Evolutionary conservation across 1,140 invertebrate genomes (phyloP).

Genomic region (Diorhabda sublineata): DNA sequence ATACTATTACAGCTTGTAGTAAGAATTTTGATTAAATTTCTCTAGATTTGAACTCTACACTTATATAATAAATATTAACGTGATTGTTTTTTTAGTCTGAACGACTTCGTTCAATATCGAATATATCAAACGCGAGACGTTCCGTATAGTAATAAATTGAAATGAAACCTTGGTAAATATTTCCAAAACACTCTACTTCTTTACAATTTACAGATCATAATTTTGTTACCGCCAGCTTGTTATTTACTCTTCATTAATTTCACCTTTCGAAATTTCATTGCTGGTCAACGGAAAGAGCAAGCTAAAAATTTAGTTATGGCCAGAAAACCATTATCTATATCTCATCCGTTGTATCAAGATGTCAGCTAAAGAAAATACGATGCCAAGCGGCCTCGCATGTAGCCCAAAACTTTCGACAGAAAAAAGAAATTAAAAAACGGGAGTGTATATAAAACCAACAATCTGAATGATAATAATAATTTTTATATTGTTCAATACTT

Average conservation of each 20-base stretch:
- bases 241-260: conserved; percentile 3
- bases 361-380: conserved; percentile 41
- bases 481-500: too few relatives aligned
- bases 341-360: conserved; percentile 40
- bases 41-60: too few relatives aligned
- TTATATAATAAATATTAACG: too few relatives aligned
- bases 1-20: too few relatives aligned
- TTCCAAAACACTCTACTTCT: not conserved
- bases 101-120: too few relatives aligned
- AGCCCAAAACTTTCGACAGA: conserved; percentile 25
- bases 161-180: not conserved
- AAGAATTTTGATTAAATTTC: too few relatives aligned
- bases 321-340: conserved; percentile 20
- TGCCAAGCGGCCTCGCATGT: conserved; percentile 28
- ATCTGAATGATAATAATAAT: too few relatives aligned
- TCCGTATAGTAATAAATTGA: too few relatives aligned
- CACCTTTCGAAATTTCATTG: not conserved
- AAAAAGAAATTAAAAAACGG: conserved; percentile 30
- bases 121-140: too few relatives aligned
- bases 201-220: not conserved
- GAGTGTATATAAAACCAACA: not conserved
- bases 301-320: conserved; percentile 19
- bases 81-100: too few relatives aligned
- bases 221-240: not conserved
- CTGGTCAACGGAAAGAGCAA: conserved; percentile 5